These are phyloP conservation scores for Apotomis betuletana DNA, from an alignment of 2,888 invertebrate species.

Conservation along the genomic window DNA sequence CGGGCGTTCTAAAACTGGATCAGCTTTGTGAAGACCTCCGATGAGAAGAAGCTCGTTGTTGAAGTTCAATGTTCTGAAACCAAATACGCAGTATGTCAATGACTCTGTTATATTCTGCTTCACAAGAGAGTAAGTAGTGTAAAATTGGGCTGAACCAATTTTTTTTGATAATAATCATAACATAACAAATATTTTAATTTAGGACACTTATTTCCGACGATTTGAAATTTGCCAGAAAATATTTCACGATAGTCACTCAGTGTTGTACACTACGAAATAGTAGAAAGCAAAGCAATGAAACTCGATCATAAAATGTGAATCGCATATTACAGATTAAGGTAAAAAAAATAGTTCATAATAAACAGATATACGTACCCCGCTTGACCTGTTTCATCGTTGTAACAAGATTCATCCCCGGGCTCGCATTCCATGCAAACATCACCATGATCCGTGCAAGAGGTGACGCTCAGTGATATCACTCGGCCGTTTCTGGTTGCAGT, in stretches of 20 bases:
- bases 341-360: not conserved
- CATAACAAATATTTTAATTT: too few species aligned
- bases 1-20: conserved; percentile 93
- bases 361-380: conserved; percentile 87
- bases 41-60: conserved; percentile 93
- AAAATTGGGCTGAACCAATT: too few species aligned
- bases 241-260: too few species aligned
- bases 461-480: conserved; percentile 92
- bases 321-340: too few species aligned
- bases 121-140: too few species aligned
- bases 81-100: not conserved
- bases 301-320: too few species aligned
- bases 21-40: conserved; percentile 93
- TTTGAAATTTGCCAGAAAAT: too few species aligned
- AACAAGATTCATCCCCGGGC: conserved; percentile 92
- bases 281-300: too few species aligned
- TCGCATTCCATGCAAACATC: conserved; percentile 93
- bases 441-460: conserved; percentile 92
- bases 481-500: conserved; percentile 95
- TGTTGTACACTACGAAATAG: too few species aligned
- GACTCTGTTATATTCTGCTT: too few species aligned
- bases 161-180: too few species aligned
- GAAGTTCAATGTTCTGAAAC: conserved; percentile 92
- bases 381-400: conserved; percentile 93
- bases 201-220: too few species aligned